phyloP scores from a whole-genome alignment of 2,888 invertebrate genomes.

The Conus canariensis region DNA sequence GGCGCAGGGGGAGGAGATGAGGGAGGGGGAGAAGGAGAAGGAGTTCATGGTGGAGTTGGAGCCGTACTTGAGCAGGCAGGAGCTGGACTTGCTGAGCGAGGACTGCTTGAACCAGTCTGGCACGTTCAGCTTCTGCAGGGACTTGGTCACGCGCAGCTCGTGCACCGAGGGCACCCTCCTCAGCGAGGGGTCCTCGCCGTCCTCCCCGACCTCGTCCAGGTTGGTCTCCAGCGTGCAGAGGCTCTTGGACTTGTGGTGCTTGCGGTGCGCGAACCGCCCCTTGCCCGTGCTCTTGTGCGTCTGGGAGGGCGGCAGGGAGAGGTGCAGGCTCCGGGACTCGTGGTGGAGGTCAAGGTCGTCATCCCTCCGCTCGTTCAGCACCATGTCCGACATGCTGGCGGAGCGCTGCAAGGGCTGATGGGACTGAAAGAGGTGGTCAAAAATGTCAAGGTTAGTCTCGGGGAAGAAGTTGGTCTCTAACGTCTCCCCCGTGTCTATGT shows the following conservation, averaged over 20 bases:
- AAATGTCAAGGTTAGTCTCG: conserved; percentile 68
- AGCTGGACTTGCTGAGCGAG: conserved; percentile 69
- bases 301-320: neutral
- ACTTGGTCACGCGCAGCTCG: conserved; percentile 94
- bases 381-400: conserved; percentile 72
- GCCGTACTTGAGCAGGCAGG: conserved; percentile 68
- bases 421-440: conserved; percentile 66
- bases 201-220: conserved; percentile 63
- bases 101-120: conserved; percentile 94
- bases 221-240: conserved; percentile 71
- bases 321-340: neutral
- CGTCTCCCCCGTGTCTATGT: conserved; percentile 68
- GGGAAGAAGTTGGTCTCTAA: conserved; percentile 52
- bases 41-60: conserved; percentile 69
- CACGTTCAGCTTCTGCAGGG: conserved; percentile 94
- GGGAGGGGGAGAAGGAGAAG: conserved; percentile 60
- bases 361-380: conserved; percentile 38
- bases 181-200: conserved; percentile 53
- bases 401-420: conserved; percentile 62
- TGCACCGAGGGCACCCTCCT: conserved; percentile 92
- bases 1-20: conserved; percentile 68
- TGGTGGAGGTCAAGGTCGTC: neutral
- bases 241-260: conserved; percentile 72
- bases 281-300: conserved; percentile 49
- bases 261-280: conserved; percentile 68